Conservation (phyloP, 2,888 invertebrate species). For the Lepidochrysops patricia region DNA sequence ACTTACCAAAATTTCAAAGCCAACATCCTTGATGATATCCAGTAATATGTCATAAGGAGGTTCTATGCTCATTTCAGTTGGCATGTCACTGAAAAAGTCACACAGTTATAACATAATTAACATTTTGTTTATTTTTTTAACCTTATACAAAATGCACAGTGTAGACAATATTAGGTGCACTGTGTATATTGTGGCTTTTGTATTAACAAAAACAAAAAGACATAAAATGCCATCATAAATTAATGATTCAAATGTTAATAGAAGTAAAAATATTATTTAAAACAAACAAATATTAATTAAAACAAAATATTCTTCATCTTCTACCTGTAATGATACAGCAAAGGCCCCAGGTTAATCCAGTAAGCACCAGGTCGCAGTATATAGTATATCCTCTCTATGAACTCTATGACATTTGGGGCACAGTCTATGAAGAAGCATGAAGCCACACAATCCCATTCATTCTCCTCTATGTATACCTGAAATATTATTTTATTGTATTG, state of each 20-base stretch:
- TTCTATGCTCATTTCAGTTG: slow-evolving; percentile 91
- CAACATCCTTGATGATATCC: slow-evolving; percentile 85
- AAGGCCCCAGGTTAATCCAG: slow-evolving; percentile 93
- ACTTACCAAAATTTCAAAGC: slow-evolving; percentile 84
- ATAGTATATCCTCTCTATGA: slow-evolving; percentile 92
- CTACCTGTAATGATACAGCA: slow-evolving; percentile 89
- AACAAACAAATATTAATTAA: no score
- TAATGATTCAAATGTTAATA: no score
- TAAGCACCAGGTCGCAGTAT: slow-evolving; percentile 92
- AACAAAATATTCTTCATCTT: no score
- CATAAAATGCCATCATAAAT: no score
- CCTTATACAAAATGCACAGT: no score
- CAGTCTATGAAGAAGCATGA: slow-evolving; percentile 99
- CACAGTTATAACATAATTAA: background rate
- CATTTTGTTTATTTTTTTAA: no score
- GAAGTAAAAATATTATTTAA: no score
- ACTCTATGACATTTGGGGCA: slow-evolving; percentile 95
- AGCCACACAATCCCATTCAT: slow-evolving; percentile 92
- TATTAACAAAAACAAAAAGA: no score
- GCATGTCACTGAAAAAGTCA: slow-evolving; percentile 79
- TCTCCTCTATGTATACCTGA: slow-evolving; percentile 79
- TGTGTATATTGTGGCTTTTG: no score
- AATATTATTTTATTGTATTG: no score
- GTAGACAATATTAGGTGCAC: no score
- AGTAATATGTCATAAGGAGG: slow-evolving; percentile 90